Percentiles rank a stretch among this genome's conserved stretches.
Evolutionary conservation across 2,888 invertebrate species (phyloP).

Genomic region (Balanococcus diminutus): DNA sequence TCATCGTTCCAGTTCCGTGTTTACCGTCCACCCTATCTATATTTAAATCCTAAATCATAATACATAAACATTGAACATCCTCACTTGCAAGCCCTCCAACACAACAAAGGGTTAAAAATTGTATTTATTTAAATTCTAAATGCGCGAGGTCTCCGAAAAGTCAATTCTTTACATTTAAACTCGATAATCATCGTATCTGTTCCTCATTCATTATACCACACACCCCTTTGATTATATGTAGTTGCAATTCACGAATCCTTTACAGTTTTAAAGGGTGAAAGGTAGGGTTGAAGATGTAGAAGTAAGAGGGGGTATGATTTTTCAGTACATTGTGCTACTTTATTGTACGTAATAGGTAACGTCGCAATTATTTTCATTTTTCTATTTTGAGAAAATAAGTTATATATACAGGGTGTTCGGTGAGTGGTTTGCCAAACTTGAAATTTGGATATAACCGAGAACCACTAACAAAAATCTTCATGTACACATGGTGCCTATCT

Average conservation of each 20-base stretch:
- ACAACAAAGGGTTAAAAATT: constrained; percentile 22
- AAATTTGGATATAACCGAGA: no score
- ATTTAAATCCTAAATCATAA: constrained; percentile 19
- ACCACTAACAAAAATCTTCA: no score
- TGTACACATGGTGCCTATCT: no score
- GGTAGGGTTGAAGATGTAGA: not conserved
- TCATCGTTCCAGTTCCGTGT: not conserved
- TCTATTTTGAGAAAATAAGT: no score
- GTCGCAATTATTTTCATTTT: no score
- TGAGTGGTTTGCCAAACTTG: no score
- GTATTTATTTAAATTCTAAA: constrained; percentile 22
- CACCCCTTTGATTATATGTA: constrained; percentile 31
- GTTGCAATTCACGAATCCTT: not conserved
- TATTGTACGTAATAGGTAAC: no score
- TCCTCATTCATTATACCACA: constrained; percentile 15
- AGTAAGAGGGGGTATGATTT: not conserved
- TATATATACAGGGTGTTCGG: no score
- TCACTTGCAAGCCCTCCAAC: not conserved
- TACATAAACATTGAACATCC: constrained; percentile 10
- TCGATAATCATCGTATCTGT: constrained; percentile 23
- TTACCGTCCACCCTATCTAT: not conserved
- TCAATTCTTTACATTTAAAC: constrained; percentile 20
- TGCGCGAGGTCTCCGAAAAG: constrained; percentile 9
- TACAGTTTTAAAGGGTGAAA: not conserved
- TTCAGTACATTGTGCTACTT: no score